These are phyloP conservation scores for Tenthredo scrophulariae DNA, from an alignment of 2,888 invertebrate species.

Conservation along the genomic window DNA sequence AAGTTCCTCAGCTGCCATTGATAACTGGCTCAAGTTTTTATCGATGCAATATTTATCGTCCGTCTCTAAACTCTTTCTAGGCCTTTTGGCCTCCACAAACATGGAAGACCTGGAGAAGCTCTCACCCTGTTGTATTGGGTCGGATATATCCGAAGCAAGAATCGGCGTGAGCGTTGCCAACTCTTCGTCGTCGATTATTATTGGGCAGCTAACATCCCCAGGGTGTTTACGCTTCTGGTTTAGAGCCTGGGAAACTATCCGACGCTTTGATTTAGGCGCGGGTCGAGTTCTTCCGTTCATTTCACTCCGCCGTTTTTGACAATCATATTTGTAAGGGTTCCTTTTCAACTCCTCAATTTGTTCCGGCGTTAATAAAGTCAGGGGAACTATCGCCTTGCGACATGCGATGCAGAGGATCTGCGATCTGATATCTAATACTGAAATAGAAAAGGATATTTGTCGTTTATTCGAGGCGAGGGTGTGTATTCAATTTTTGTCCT, in stretches of 20 bases:
- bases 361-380: conserved; percentile 78
- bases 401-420: conserved; percentile 81
- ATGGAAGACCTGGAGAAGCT: background rate
- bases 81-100: background rate
- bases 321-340: conserved; percentile 65
- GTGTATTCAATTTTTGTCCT: background rate
- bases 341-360: conserved; percentile 76
- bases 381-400: conserved; percentile 78
- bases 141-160: background rate
- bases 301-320: conserved; percentile 55
- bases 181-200: conserved; percentile 63
- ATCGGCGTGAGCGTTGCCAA: background rate
- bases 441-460: conserved; percentile 51
- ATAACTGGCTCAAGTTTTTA: background rate
- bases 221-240: background rate
- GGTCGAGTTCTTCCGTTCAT: conserved; percentile 58
- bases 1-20: background rate
- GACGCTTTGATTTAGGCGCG: conserved; percentile 48
- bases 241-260: background rate
- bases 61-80: background rate
- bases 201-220: conserved; percentile 60
- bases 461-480: background rate
- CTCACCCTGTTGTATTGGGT: background rate
- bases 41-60: background rate
- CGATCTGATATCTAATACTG: conserved; percentile 71